Percentiles rank a stretch among this genome's conserved stretches.
phyloP scores from a whole-genome alignment of 1,140 invertebrate species.

The Ectropis grisescens region DNA sequence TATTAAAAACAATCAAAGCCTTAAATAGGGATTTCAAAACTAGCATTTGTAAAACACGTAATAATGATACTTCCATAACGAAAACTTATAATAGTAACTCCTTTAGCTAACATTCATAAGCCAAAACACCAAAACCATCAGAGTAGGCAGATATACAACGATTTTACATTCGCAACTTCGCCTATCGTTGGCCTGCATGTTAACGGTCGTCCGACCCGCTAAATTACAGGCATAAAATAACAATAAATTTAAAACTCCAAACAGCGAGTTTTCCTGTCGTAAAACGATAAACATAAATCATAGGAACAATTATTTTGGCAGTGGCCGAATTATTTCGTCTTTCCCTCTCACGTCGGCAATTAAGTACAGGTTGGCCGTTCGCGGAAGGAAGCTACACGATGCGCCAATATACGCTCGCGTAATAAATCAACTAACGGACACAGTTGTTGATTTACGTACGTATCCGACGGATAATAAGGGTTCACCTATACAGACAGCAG shows the following conservation, averaged over 20 bases:
- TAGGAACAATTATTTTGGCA: conserved; percentile 21
- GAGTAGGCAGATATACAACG: no score
- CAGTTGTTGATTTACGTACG: conserved; percentile 28
- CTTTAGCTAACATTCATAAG: no score
- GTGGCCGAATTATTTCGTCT: conserved; percentile 29
- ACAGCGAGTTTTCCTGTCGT: conserved; percentile 17
- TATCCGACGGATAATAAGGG: conserved; percentile 13
- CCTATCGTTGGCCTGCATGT: conserved; percentile 3
- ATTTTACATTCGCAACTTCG: no score
- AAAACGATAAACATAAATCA: conserved; percentile 28
- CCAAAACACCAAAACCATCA: no score
- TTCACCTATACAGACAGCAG: no score
- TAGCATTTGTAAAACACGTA: no score
- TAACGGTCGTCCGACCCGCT: conserved; percentile 9
- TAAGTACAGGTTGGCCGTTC: conserved; percentile 18
- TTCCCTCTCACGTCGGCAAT: conserved; percentile 21
- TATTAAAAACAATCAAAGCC: no score
- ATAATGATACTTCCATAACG: no score
- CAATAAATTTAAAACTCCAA: conserved; percentile 20
- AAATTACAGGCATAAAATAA: conserved; percentile 17
- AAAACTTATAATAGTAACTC: no score
- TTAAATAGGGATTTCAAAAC: no score
- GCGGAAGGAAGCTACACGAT: conserved; percentile 25
- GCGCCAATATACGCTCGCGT: conserved; percentile 27
- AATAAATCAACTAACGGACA: conserved; percentile 28